Base-by-base conservation (phyloP, 2,888 invertebrate species). In the Cloeon dipterum region DNA sequence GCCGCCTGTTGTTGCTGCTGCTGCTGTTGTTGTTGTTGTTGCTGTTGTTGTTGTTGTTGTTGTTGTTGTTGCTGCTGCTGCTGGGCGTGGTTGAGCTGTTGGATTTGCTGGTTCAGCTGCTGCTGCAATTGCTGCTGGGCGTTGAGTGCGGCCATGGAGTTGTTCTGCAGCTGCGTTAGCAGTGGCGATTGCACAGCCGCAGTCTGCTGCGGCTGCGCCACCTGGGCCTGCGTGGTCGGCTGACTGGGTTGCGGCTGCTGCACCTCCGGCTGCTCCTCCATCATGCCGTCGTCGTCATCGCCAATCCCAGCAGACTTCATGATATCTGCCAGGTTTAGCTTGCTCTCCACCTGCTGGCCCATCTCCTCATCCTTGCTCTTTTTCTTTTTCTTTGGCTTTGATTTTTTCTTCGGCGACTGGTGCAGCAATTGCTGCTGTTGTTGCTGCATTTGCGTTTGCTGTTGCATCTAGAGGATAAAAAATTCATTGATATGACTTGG, bases 301-400 rank as follows among this genome's bases (percentile, higher is more conserved):
- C 72, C 73, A 42, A 70, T 72, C 39, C 75, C 70, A 35, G 74
- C 74, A 41, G 74, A 59, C 53, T 74, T 74, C 68, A 75, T 75
- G 26, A 75, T 70, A 54, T 72, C 74, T 37, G 73, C 74, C 46
- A 75, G 61, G 54, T 74, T 74, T 37, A 74, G 52, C 49, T 69
- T 68, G 25, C 60, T 39, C 25, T 34, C 34, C 32, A n/a, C 16
- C 14, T 7, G 29, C 29, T 29, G 29, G n/a, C n/a, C n/a, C 8
- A 16, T 5, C 20, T 34, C 38, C 20, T 59, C 37, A 21, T 61
- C 60, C 20, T 61, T 61, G 43, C 61, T 58, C 41, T 61, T 61
- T 46, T 60, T 62, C 35, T 61, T 55, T 44, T 63, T 63, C 49
- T 66, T 66, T 47, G 68, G 67, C 47, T 66, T 66, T 3, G 57